These are phyloP conservation scores for Tortricodes alternella DNA, from an alignment of 2,888 invertebrate species.

Conservation along the genomic window DNA sequence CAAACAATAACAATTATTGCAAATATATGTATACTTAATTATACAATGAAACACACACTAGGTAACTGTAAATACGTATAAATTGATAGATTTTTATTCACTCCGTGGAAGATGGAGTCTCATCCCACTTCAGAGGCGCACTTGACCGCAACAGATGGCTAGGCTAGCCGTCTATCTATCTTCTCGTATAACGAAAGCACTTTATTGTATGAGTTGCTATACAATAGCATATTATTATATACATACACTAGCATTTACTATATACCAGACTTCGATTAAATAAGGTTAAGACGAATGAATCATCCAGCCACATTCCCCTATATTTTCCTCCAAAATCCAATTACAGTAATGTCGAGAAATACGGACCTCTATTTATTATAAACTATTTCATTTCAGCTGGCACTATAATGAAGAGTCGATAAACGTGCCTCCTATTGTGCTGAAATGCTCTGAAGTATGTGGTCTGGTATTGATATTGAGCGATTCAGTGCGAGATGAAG, in stretches of 20 bases:
- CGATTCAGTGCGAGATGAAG: slow-evolving; percentile 22
- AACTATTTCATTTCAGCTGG: slow-evolving; percentile 29
- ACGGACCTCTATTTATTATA: slow-evolving; percentile 28
- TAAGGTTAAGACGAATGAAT: background rate
- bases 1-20: too few relatives aligned
- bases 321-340: slow-evolving; percentile 19
- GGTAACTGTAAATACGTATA: background rate
- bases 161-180: slow-evolving; percentile 46
- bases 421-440: slow-evolving; percentile 31
- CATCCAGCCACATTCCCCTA: background rate
- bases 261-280: background rate
- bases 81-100: slow-evolving; percentile 52
- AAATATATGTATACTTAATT: too few relatives aligned
- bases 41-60: background rate
- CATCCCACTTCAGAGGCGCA: slow-evolving; percentile 59
- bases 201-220: slow-evolving; percentile 19
- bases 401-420: slow-evolving; percentile 31
- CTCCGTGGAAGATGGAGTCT: slow-evolving; percentile 61
- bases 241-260: too few relatives aligned
- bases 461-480: slow-evolving; percentile 29
- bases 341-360: slow-evolving; percentile 26
- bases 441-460: slow-evolving; percentile 26
- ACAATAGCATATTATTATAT: background rate
- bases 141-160: slow-evolving; percentile 76
- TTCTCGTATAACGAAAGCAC: slow-evolving; percentile 33